These are phyloP conservation scores for Prietella phreatophila DNA, from an alignment of 2,113 vertebrate genomes.

Conservation along the genomic window DNA sequence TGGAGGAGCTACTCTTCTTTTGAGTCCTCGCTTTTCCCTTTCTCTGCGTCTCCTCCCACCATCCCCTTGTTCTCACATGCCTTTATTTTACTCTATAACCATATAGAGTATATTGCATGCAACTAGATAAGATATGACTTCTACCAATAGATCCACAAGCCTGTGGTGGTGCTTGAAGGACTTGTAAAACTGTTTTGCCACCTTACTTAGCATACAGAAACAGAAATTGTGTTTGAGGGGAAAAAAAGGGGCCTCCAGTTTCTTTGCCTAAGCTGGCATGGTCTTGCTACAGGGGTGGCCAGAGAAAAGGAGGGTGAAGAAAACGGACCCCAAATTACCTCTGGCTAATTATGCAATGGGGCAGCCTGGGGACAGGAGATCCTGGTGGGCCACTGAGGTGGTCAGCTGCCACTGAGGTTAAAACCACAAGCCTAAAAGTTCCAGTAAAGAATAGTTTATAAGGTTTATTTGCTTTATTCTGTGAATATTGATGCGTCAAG, in stretches of 20 bases:
- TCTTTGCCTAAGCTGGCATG: conserved; percentile 61
- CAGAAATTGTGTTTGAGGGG: conserved; percentile 5
- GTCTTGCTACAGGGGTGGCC: conserved; percentile 50
- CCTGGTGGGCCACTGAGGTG: conserved; percentile 52
- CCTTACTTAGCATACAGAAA: conserved; percentile 53
- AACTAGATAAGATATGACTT: background rate
- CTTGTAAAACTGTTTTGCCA: conserved; percentile 49
- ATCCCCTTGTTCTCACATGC: background rate
- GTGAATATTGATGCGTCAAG: background rate
- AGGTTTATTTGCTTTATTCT: background rate
- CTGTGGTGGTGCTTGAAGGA: background rate
- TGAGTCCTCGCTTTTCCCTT: conserved; percentile 11
- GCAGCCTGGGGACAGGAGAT: conserved; percentile 66
- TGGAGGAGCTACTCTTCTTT: conserved; percentile 23
- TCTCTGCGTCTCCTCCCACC: conserved; percentile 15
- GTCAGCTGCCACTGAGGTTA: conserved; percentile 38
- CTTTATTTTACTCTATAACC: conserved; percentile 16
- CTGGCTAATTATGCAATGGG: conserved; percentile 73
- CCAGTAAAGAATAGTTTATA: background rate
- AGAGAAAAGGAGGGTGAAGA: conserved; percentile 46
- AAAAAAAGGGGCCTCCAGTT: conserved; percentile 30
- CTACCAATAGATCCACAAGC: background rate
- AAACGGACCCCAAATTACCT: conserved; percentile 67
- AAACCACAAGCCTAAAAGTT: conserved; percentile 10
- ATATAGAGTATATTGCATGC: background rate